Conservation (phyloP, 2,113 vertebrate species). For the Periophthalmodon schlosseri region DNA sequence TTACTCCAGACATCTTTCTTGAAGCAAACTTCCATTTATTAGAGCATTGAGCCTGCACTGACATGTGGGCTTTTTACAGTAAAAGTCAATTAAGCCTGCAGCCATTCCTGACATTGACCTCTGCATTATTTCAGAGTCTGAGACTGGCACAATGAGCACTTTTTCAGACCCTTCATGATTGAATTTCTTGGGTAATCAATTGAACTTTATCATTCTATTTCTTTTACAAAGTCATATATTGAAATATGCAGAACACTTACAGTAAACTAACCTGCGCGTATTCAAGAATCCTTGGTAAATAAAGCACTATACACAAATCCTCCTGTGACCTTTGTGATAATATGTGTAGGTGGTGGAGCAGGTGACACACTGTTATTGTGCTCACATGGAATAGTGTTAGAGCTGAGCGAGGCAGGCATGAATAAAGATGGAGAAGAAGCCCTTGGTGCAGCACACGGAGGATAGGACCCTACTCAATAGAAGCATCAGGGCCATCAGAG, state of each 20-base stretch:
- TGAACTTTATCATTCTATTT: no score
- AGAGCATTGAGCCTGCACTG: no score
- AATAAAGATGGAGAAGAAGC: constrained; percentile 56
- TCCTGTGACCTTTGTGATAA: constrained; percentile 25
- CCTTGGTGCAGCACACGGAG: constrained; percentile 51
- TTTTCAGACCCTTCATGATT: no score
- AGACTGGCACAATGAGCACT: background rate
- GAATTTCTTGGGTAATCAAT: no score
- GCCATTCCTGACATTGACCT: no score
- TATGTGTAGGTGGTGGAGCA: constrained; percentile 33
- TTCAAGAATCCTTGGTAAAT: constrained; percentile 19
- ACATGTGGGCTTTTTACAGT: no score
- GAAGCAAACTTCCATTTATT: no score
- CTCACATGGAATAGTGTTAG: constrained; percentile 34
- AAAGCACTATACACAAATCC: constrained; percentile 22
- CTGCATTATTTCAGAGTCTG: no score
- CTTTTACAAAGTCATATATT: no score
- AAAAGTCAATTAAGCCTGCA: no score
- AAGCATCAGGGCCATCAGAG: constrained; percentile 80
- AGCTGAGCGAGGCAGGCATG: constrained; percentile 46
- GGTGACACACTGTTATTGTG: constrained; percentile 48
- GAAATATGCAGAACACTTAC: background rate
- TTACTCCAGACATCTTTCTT: no score
- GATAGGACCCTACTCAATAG: constrained; percentile 68
- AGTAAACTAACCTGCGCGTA: background rate